A percentile compares a stretch with the other conserved stretches of the same genome.
Conservation (phyloP, 2,113 vertebrate species). For the Mellivora capensis region DNA sequence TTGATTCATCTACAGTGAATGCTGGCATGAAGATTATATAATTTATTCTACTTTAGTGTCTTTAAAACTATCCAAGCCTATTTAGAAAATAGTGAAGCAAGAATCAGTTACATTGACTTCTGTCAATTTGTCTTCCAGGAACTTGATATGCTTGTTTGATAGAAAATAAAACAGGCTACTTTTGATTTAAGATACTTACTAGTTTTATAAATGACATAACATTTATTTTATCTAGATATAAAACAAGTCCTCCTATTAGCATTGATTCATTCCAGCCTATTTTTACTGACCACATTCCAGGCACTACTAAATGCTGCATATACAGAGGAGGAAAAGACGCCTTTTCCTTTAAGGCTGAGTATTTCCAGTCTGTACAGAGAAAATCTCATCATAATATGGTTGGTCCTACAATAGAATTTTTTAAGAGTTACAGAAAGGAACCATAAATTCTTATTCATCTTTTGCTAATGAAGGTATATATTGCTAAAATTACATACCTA, state of each 20-base stretch:
- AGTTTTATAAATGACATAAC: neutral
- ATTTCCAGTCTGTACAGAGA: neutral
- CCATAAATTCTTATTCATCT: neutral
- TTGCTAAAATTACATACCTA: neutral
- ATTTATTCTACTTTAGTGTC: neutral
- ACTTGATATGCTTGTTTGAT: neutral
- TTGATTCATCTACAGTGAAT: constrained; percentile 5
- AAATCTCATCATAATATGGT: neutral
- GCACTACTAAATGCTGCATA: neutral
- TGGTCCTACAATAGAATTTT: neutral
- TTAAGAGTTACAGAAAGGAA: neutral
- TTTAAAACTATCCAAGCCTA: constrained; percentile 23
- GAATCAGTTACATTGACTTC: neutral
- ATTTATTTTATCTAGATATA: constrained; percentile 46
- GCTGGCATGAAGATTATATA: neutral
- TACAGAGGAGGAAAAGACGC: neutral
- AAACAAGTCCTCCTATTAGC: neutral
- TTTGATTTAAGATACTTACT: constrained; percentile 18
- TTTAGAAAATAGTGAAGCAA: constrained; percentile 14
- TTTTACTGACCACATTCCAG: neutral
- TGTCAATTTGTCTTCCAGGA: neutral
- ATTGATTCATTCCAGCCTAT: neutral
- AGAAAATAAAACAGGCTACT: neutral
- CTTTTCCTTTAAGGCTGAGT: neutral
- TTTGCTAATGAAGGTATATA: neutral